A percentile compares a stretch with the other conserved stretches of the same genome.
These are phyloP conservation scores for Sebastes matsubarae DNA, from an alignment of 2,797 vertebrate genomes.

Conservation along the genomic window DNA sequence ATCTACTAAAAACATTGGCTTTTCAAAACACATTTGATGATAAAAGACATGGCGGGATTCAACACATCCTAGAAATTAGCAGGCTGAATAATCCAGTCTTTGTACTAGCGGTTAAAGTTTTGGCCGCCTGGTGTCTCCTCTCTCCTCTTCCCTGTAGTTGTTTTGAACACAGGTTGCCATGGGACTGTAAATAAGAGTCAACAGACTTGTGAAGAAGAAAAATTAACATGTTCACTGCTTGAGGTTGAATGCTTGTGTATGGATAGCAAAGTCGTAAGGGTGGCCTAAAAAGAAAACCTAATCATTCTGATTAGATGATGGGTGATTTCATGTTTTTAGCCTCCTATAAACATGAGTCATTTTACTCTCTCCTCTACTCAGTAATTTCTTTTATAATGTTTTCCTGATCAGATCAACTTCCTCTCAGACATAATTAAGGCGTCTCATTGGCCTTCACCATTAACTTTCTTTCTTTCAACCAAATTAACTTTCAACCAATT, in stretches of 20 bases:
- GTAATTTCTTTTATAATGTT: slow-evolving; percentile 8
- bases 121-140: slow-evolving; percentile 22
- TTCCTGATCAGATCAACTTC: not conserved
- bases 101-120: not conserved
- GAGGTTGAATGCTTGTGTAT: not conserved
- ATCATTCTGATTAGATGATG: slow-evolving; percentile 12
- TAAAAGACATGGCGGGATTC: not conserved
- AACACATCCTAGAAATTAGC: not conserved
- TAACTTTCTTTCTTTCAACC: slow-evolving; percentile 38
- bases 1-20: not conserved
- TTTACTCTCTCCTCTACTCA: not conserved
- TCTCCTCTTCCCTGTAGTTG: slow-evolving; percentile 39
- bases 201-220: slow-evolving; percentile 14
- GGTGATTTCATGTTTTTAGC: slow-evolving; percentile 32
- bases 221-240: slow-evolving; percentile 16
- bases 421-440: slow-evolving; percentile 21
- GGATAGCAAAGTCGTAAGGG: not conserved
- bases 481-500: slow-evolving; percentile 40
- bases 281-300: slow-evolving; percentile 1
- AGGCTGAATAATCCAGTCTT: not conserved
- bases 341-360: not conserved
- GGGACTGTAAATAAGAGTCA: slow-evolving; percentile 51
- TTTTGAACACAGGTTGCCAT: slow-evolving; percentile 54
- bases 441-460: slow-evolving; percentile 30
- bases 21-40: not conserved